Percentiles rank a stretch among this genome's conserved stretches.
Conservation (phyloP, 92 coral and sea anemone species). For the Bergia puertoricense region DNA sequence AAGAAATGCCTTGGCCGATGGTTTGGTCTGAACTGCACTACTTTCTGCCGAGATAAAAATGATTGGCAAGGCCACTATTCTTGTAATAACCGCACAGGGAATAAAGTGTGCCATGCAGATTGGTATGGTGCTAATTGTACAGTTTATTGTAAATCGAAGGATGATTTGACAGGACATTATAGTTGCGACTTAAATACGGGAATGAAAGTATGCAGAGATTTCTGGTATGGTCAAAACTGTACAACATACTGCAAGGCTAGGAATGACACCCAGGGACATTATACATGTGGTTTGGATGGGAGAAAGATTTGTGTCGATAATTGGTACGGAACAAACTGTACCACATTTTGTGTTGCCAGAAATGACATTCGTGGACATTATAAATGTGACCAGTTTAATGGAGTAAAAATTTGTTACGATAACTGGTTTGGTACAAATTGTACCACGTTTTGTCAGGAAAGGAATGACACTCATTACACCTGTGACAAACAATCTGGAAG, state of each 20-base stretch:
- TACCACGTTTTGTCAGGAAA: conserved; percentile 50
- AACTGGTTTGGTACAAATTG: conserved; percentile 77
- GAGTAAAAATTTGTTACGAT: conserved; percentile 58
- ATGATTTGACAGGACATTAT: conserved; percentile 51
- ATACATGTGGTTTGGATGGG: conserved; percentile 62
- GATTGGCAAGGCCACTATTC: conserved; percentile 54
- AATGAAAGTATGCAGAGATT: conserved; percentile 49
- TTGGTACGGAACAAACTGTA: conserved; percentile 56
- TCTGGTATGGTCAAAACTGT: conserved; percentile 74
- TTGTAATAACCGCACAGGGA: conserved; percentile 57
- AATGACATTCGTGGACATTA: conserved; percentile 52
- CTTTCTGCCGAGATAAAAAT: conserved; percentile 53
- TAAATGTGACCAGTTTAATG: conserved; percentile 50
- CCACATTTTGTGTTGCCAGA: conserved; percentile 50
- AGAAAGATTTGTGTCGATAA: conserved; percentile 20
- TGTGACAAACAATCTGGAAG: conserved; percentile 60
- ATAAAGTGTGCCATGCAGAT: conserved; percentile 44
- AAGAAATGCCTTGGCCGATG: conserved; percentile 56
- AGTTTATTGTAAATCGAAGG: conserved; percentile 34
- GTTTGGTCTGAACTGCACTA: conserved; percentile 66
- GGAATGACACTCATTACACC: conserved; percentile 48
- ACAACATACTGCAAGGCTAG: conserved; percentile 48
- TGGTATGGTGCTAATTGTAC: conserved; percentile 70
- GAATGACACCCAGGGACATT: conserved; percentile 65
- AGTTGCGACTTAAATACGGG: conserved; percentile 60